Base-by-base conservation (phyloP, 2,888 invertebrate genomes). In the Tenthredo livida region DNA sequence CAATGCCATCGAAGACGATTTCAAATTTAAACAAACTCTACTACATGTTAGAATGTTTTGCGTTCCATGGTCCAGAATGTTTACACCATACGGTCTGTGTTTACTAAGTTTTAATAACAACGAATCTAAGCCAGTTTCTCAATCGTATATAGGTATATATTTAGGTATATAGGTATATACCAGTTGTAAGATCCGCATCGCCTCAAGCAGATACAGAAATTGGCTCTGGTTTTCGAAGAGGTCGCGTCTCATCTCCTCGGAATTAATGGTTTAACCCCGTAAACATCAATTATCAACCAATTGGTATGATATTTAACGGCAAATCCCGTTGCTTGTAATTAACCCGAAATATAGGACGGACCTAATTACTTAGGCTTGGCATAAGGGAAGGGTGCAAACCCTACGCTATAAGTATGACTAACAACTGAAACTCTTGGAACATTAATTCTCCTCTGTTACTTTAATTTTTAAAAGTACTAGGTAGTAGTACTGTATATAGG, bases 211-310 rank as follows among this genome's bases (percentile, higher is more conserved):
- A 25, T 47, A 47, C 25, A 29, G 12, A 73, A 29, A 73, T 73
- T 43, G 43, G 10, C 15, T 43, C 72, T 12, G 25, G n/a, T 25
- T 10, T 3, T n/a, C 15, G 25, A 40, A 43, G 37, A 72, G 40
- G 25, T 10, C 21, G 33, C 15, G 17, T 72, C 40, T 40, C 70
- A 72, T 77, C 77, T 50, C 77, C 50, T 3, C n/a, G 29, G 15
- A 77, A 77, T 47, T 47, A 15, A 77, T 54, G 50, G 17, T 54
- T 77, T 10, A 77, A n/a, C 54, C 29, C 47, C 50, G n/a, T 77
- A 77, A 77, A 77, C 77, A 54, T n/a, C n/a, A 77, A 50, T 54
- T 77, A 77, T 77, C 29, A 29, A 54, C 77, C 50, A 77, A 77
- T 77, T 77, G 50, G 50, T 40, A 17, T 3, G 75, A 77, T 77